Percentiles rank a stretch among this genome's conserved stretches.
Evolutionary conservation across 2,888 invertebrate species (phyloP).

Genomic region (Empis livida): DNA sequence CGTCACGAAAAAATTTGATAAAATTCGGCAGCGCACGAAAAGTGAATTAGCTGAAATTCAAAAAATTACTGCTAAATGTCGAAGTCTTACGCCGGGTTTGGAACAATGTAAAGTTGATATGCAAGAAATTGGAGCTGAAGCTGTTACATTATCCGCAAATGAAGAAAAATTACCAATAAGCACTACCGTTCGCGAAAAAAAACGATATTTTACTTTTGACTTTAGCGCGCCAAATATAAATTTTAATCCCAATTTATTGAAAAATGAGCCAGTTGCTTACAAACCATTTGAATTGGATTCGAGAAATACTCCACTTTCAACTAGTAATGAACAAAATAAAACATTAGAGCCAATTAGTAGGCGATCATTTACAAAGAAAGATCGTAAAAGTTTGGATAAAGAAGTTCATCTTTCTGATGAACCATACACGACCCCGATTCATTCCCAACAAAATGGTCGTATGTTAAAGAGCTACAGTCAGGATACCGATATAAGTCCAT

Average conservation of each 20-base stretch:
- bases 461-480: slow-evolving; percentile 21
- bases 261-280: neutral
- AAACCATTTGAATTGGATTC: neutral
- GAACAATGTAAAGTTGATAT: neutral
- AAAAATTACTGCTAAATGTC: slow-evolving; percentile 28
- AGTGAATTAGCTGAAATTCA: slow-evolving; percentile 33
- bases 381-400: slow-evolving; percentile 10
- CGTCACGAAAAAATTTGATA: slow-evolving; percentile 24
- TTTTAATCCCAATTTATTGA: neutral
- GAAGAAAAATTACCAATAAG: slow-evolving; percentile 2
- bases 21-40: slow-evolving; percentile 29
- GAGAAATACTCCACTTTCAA: no score
- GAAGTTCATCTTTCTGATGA: neutral
- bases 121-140: neutral
- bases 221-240: neutral
- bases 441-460: slow-evolving; percentile 3
- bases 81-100: neutral
- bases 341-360: neutral
- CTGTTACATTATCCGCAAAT: neutral
- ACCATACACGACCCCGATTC: no score
- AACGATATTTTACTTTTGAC: neutral
- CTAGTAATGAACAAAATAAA: neutral
- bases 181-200: neutral
- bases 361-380: slow-evolving; percentile 9
- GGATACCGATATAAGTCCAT: slow-evolving; percentile 17